These are phyloP conservation scores for Struthio camelus DNA, from an alignment of 2,113 vertebrate genomes.

Conservation along the genomic window DNA sequence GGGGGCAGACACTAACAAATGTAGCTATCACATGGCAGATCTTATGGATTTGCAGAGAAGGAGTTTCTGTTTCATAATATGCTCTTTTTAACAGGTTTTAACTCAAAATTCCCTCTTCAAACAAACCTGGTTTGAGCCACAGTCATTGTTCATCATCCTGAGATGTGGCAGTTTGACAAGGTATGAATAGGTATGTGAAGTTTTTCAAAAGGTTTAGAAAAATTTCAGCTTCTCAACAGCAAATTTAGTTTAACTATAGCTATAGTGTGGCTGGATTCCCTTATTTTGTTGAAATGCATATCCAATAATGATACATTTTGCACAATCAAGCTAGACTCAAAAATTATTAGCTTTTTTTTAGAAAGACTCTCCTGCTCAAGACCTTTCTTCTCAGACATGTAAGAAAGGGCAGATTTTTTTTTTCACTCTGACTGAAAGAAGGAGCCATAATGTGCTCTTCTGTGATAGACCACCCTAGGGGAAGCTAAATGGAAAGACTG, in stretches of 20 bases:
- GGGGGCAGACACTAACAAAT: rapidly evolving
- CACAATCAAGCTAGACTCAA: not conserved
- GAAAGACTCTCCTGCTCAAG: not conserved
- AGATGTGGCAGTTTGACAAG: not conserved
- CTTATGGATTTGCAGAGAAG: not conserved
- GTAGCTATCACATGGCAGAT: not conserved
- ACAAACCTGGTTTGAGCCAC: not conserved
- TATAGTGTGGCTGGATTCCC: not conserved
- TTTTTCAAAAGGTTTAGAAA: not conserved
- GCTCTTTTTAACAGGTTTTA: not conserved
- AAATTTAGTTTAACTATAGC: not conserved
- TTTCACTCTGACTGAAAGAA: not conserved
- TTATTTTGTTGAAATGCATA: not conserved
- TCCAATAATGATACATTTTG: not conserved
- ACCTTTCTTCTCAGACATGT: rapidly evolving
- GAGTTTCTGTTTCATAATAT: not conserved
- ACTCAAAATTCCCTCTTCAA: not conserved
- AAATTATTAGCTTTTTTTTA: not conserved
- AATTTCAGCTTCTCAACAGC: not conserved
- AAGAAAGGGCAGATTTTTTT: not conserved
- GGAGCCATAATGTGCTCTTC: not conserved
- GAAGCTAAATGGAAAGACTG: not conserved
- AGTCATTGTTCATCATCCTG: not conserved
- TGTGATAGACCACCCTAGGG: not conserved
- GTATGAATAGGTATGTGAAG: not conserved